These are phyloP conservation scores for Scortum barcoo DNA, from an alignment of 2,113 vertebrate genomes.

Conservation along the genomic window DNA sequence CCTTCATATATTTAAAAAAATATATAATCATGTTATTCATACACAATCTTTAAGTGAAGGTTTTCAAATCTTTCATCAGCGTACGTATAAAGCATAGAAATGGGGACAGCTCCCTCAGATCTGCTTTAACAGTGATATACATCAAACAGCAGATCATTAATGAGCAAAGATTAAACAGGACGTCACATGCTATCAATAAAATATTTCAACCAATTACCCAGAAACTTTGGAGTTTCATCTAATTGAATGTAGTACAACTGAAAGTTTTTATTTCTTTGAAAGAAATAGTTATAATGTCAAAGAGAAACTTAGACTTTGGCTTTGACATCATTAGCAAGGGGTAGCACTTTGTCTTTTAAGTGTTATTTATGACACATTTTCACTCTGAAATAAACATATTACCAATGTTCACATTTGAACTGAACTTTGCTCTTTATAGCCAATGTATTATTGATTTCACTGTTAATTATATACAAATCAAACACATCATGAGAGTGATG, in stretches of 20 bases:
- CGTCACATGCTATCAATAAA: slow-evolving; percentile 27
- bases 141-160: slow-evolving; percentile 31
- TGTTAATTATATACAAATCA: slow-evolving; percentile 34
- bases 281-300: not conserved
- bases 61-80: slow-evolving; percentile 4
- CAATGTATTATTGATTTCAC: not conserved
- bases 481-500: not conserved
- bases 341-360: not conserved
- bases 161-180: slow-evolving; percentile 9
- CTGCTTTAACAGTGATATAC: not conserved
- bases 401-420: not conserved
- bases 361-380: not conserved
- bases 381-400: not conserved
- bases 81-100: not conserved
- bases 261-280: not conserved
- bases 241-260: not conserved
- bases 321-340: not conserved
- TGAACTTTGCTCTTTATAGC: not conserved
- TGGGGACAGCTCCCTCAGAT: slow-evolving; percentile 9
- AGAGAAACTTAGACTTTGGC: not conserved
- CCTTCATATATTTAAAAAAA: not conserved
- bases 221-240: not conserved
- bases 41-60: not conserved
- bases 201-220: slow-evolving; percentile 1
- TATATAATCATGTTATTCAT: not conserved